Base-by-base conservation (phyloP, 1,140 invertebrate species). In the Diachasma alloeum region DNA sequence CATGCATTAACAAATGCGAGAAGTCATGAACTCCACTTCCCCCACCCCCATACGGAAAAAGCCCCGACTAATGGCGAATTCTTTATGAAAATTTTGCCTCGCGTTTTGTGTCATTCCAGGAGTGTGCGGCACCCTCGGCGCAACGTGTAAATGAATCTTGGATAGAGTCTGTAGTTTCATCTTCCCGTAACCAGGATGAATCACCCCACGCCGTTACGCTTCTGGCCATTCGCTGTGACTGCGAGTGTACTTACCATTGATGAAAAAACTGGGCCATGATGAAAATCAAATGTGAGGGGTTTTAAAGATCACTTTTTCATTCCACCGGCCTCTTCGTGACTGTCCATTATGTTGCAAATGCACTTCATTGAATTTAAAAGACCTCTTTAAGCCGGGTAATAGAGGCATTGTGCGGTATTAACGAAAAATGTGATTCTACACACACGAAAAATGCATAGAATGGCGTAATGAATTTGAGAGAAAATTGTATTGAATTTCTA, bases 81-180 rank as follows among this genome's bases (percentile, higher is more conserved):
- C 22, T 13, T 31, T 63, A 31, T 26, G 0, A 24, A 24, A 4
- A 17, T 22, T 4, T 13, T 59, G 2, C 6, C 31, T 31, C 17
- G 4, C 53, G 1, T 74, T 26, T 66, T 74, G 17, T 53, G 44
- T 56, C 26, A 53, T 59, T 59, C 1, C 19, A 74, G 73, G 42
- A 48, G 48, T 75, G 56, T 56, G 9, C 31, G 15, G 19, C 10
- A 36, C 24, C 26, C 13, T 56, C 26, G 13, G 74, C 67, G 4
- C 11, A 19, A 11, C 74, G 68, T 5, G 66, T 75, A 0, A 70
- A 24, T 37, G 44, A 69, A 56, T 75, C 74, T 22, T 75, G 74
- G 74, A 24, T 75, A 19, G 24, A 70, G 4, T 69, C 66, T 53
- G 19, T 17, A 0, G 74, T n/a, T 19, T 26, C 42, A 42, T 39